A percentile compares a stretch with the other conserved stretches of the same genome.
Conservation (phyloP, 1,140 invertebrate genomes). For the Drosophila funebris region DNA sequence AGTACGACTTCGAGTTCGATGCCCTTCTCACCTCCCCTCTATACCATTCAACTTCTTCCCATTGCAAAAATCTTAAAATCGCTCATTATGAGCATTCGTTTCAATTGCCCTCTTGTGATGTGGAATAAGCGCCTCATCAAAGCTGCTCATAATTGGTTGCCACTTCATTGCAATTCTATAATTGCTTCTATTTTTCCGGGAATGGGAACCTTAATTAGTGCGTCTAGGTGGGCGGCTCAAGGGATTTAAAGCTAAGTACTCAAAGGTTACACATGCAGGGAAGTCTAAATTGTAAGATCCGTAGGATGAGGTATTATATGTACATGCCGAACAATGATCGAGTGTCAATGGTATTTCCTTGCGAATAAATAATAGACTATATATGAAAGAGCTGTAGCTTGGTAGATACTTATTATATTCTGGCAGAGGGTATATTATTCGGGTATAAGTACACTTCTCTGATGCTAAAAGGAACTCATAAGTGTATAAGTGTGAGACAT, state of each 20-base stretch:
- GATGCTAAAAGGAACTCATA: too few relatives aligned
- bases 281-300: background rate
- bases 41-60: too few relatives aligned
- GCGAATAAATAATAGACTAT: background rate
- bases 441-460: too few relatives aligned
- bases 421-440: too few relatives aligned
- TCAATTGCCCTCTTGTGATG: background rate
- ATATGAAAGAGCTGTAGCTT: too few relatives aligned
- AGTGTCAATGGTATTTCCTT: background rate
- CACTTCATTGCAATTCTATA: slow-evolving; percentile 6
- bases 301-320: background rate
- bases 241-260: too few relatives aligned
- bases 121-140: background rate
- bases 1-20: slow-evolving; percentile 9
- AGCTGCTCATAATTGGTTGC: slow-evolving; percentile 3
- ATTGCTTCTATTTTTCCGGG: background rate
- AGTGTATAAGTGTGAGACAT: too few relatives aligned
- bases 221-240: background rate
- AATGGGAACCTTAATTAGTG: background rate
- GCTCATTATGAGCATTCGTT: background rate
- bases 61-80: background rate
- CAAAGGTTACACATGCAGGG: background rate
- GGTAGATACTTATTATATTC: too few relatives aligned
- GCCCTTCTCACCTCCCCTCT: too few relatives aligned
- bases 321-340: background rate